Percentiles rank a stretch among this genome's conserved stretches.
These are phyloP conservation scores for Otolemur crassicaudatus DNA, from an alignment of 2,797 vertebrate genomes.

Conservation along the genomic window DNA sequence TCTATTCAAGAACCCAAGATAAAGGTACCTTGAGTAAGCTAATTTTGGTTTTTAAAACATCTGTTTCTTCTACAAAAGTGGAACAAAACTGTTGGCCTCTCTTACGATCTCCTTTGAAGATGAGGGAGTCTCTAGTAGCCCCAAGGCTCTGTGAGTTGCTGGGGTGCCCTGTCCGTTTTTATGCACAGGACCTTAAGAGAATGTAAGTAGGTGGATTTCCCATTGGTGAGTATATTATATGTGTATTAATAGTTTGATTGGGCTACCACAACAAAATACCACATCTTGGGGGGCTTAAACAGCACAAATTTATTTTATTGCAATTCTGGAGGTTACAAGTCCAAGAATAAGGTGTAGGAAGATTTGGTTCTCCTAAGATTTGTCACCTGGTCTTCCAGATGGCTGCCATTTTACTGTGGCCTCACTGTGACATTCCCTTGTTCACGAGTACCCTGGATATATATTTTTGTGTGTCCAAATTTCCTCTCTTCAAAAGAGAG, in stretches of 20 bases:
- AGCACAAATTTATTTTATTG: neutral
- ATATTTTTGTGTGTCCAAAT: neutral
- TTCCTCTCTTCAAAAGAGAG: neutral
- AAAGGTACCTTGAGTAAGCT: neutral
- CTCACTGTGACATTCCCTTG: neutral
- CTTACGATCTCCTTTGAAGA: neutral
- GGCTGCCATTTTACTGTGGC: fast-evolving
- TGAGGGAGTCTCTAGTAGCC: neutral
- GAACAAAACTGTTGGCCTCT: neutral
- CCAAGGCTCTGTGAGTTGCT: neutral
- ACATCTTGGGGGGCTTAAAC: neutral
- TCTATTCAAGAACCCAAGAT: neutral
- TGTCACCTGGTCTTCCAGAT: neutral
- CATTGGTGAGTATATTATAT: neutral
- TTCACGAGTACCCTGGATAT: fast-evolving
- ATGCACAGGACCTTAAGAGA: neutral
- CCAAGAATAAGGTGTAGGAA: neutral
- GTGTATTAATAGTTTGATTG: neutral
- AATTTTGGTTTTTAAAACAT: neutral
- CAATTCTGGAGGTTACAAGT: neutral
- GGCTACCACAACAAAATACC: neutral
- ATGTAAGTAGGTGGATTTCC: neutral
- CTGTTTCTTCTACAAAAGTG: neutral
- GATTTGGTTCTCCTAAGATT: neutral
- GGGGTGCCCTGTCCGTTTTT: neutral